Base-by-base conservation (phyloP, 2,113 vertebrate species). In the Anhinga rufa region DNA sequence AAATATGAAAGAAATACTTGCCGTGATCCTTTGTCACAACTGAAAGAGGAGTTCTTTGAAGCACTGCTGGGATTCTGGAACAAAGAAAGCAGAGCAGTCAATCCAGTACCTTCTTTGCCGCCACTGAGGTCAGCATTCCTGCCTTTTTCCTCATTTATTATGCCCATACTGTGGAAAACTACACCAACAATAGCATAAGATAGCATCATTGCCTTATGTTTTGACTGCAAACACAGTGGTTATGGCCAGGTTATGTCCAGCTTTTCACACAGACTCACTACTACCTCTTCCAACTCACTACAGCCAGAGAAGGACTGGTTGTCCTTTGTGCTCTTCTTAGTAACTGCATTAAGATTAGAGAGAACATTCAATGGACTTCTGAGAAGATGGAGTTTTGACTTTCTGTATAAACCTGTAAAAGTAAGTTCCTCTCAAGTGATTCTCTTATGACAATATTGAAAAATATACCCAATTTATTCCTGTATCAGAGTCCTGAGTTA, bases 1-100 rank as follows among this genome's bases (percentile, higher is more conserved):
- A 93, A 77, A 9, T 4, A 71, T 0, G 1, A 32, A 54, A 64
- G 1, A 31, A 80, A 61, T 78, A 98, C 98, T 98, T 97, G 98
- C 98, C 94, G 72, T 61, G 86, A 86, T 25, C 82, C 90, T 79
- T 97, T 92, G 79, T 98, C 96, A 95, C 96, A 89, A 94, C 51
- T 88, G 77, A 91, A 95, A 82, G 97, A 69, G 5, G 86, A 86
- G 8, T 84, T 93, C 38, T 88, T 96, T 1, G 34, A 80, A 87
- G 86, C 71, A 31, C 62, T 93, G 48, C 54, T 93, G 4, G 93
- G 96, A 69, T 82, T 97, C 98, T 98, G 82, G 15, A 88, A 96
- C 61, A 44, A 88, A 97, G 49, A 66, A 66, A 82, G 16, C 5
- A 96, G 54, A 81, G 15, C 15, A 40, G 24, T 97, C 84, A 90